Evolutionary conservation across 2,797 vertebrate genomes (phyloP).

Genomic region (Sarcophilus harrisii): DNA sequence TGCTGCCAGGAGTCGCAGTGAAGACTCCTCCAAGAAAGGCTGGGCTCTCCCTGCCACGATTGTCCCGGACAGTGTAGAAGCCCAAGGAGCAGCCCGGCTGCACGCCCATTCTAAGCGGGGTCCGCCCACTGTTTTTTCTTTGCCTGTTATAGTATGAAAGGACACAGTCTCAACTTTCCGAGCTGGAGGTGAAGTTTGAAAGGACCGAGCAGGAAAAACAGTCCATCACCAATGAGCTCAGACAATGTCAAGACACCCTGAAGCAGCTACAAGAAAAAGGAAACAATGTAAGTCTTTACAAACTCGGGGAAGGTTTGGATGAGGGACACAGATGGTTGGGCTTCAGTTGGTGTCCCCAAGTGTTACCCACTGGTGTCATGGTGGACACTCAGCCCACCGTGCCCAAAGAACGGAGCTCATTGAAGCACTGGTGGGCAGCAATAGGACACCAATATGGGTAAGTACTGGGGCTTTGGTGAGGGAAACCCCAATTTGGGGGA

Average conservation of each 20-base stretch:
- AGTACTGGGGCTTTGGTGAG: slow-evolving; percentile 26
- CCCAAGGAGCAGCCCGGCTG: slow-evolving; percentile 63
- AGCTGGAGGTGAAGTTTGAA: slow-evolving; percentile 94
- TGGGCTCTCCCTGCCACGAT: not conserved
- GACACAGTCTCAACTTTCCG: slow-evolving; percentile 92
- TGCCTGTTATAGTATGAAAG: slow-evolving; percentile 93
- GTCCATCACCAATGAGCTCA: slow-evolving; percentile 94
- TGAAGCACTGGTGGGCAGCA: slow-evolving; percentile 37
- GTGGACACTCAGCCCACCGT: not conserved
- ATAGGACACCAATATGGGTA: slow-evolving; percentile 17
- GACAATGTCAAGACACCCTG: slow-evolving; percentile 95
- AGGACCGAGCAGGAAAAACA: slow-evolving; percentile 95
- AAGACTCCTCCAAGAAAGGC: slow-evolving; percentile 20
- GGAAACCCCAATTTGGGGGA: slow-evolving; percentile 41
- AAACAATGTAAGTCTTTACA: slow-evolving; percentile 92
- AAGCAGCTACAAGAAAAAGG: slow-evolving; percentile 97
- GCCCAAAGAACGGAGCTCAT: not conserved
- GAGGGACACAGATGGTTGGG: slow-evolving; percentile 50
- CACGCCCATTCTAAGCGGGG: slow-evolving; percentile 73
- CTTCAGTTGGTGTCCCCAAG: slow-evolving; percentile 36
- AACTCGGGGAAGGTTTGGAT: slow-evolving; percentile 59
- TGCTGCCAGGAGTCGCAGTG: slow-evolving; percentile 46
- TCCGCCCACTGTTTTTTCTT: slow-evolving; percentile 82
- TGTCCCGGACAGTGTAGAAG: slow-evolving; percentile 39
- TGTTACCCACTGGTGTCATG: not conserved